These are phyloP conservation scores for Macrosteles quadrilineatus DNA, from an alignment of 1,140 invertebrate genomes.

Conservation along the genomic window DNA sequence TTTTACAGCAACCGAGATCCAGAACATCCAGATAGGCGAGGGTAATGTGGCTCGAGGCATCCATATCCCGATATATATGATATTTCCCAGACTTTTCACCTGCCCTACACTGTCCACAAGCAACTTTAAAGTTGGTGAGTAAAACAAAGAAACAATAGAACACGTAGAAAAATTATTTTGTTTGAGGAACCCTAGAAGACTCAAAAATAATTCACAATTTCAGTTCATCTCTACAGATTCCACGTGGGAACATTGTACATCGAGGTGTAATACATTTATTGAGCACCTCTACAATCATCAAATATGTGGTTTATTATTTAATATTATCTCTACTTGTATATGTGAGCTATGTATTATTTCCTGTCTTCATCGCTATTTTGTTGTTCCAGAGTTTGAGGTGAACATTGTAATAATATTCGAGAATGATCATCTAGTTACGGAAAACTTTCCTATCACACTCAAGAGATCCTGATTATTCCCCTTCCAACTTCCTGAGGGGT, in stretches of 20 bases:
- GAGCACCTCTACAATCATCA: no score
- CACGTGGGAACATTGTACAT: no score
- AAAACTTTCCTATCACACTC: slow-evolving; percentile 90
- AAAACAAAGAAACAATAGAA: no score
- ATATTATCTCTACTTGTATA: no score
- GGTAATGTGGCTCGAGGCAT: slow-evolving; percentile 83
- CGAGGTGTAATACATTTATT: no score
- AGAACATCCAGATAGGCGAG: slow-evolving; percentile 96
- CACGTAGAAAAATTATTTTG: no score
- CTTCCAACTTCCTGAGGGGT: neutral
- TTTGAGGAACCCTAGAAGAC: no score
- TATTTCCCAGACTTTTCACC: slow-evolving; percentile 93
- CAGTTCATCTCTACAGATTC: no score
- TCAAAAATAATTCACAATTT: no score
- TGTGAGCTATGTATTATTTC: no score
- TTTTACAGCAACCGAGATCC: slow-evolving; percentile 89
- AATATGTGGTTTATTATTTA: no score
- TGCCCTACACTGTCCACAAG: slow-evolving; percentile 88
- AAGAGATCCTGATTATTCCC: slow-evolving; percentile 55
- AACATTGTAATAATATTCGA: slow-evolving; percentile 93
- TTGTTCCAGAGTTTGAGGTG: slow-evolving; percentile 89
- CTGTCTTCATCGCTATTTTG: no score
- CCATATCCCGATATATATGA: slow-evolving; percentile 91
- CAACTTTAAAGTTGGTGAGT: slow-evolving; percentile 94
- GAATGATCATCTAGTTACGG: slow-evolving; percentile 92